Evolutionary conservation across 2,888 invertebrate genomes (phyloP), one percentile per base, ranked within the genome.

Genomic region (Oxyscelio sp.): DNA sequence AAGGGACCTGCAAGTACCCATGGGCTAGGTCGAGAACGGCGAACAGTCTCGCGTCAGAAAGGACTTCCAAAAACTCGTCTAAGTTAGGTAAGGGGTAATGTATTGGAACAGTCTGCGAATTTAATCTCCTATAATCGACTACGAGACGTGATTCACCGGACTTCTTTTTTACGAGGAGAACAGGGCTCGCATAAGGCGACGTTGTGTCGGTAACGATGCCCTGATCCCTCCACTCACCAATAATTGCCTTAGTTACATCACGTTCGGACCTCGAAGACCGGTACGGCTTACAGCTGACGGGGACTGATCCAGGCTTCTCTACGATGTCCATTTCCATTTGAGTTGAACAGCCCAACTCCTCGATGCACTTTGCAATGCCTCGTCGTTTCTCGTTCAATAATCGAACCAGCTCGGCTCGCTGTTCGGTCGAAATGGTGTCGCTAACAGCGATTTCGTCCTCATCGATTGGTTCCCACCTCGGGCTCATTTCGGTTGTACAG

Each of bases 321-420:
- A 5, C n/a, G n/a, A n/a, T n/a, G n/a, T n/a, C n/a, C n/a, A n/a
- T n/a, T n/a, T n/a, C n/a, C n/a, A n/a, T n/a, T 6, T 56, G 56
- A 0, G 31, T 56, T 11, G 56, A 56, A 19, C 15, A 56, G 0
- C 34, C 56, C 11, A 56, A 34, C 19, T 56, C 34, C 11, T 56
- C 56, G n/a, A 48, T 48, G 4, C 3, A 19, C 1, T 6, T 4
- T 2, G 45, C 45, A 0, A 48, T 19, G 0, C 45, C 19, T 2
- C 45, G 19, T 1, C 45, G 19, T 11, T 19, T 48, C 19, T 48
- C 19, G 45, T 48, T 48, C 4, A 48, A 8, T 8, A 17, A 9
- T 2, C 19, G 0, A 73, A 75, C 13, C 54, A 15, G 11, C 80
- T 40, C 73, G 74, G 77, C 2, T 63, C 24, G 31, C 81, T 83